A percentile compares a stretch with the other conserved stretches of the same genome.
Conservation (phyloP, 2,888 invertebrate genomes). For the Nesidiocoris tenuis region DNA sequence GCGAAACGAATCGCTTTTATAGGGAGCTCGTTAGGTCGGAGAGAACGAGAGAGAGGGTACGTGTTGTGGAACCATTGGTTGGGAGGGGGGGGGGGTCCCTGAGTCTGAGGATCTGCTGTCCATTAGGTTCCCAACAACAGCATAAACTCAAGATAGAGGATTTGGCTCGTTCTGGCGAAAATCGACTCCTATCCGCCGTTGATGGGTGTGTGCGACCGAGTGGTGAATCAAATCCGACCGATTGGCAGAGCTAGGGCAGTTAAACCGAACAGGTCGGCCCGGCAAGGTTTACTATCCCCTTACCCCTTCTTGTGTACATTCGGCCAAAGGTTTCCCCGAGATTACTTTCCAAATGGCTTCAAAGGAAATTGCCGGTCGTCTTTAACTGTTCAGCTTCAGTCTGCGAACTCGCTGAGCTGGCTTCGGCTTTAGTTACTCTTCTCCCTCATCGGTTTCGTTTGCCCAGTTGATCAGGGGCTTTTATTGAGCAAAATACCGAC, state of each 20-base stretch:
- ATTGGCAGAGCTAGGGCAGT: constrained; percentile 13
- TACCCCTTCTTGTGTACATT: constrained; percentile 28
- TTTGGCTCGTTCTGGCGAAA: constrained; percentile 9
- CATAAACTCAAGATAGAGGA: constrained; percentile 18
- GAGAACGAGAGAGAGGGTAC: not conserved
- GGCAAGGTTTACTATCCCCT: constrained; percentile 18
- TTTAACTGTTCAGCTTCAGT: too few relatives aligned
- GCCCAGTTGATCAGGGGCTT: not conserved
- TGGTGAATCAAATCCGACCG: constrained; percentile 22
- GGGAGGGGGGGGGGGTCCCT: not conserved
- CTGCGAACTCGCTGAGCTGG: not conserved
- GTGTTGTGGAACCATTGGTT: too few relatives aligned
- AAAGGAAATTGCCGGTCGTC: constrained; percentile 2
- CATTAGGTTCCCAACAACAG: constrained; percentile 23
- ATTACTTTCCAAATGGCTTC: constrained; percentile 30
- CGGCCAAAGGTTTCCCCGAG: constrained; percentile 9
- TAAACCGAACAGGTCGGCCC: constrained; percentile 23
- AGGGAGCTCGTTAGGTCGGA: constrained; percentile 27
- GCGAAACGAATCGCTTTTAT: constrained; percentile 41
- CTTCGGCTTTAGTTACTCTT: not conserved
- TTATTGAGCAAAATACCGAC: not conserved
- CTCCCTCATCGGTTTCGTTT: not conserved
- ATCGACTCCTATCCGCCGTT: not conserved
- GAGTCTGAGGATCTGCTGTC: not conserved
- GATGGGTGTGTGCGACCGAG: not conserved